These are phyloP conservation scores for Chalcis sispes DNA, from an alignment of 2,888 invertebrate species.

Conservation along the genomic window DNA sequence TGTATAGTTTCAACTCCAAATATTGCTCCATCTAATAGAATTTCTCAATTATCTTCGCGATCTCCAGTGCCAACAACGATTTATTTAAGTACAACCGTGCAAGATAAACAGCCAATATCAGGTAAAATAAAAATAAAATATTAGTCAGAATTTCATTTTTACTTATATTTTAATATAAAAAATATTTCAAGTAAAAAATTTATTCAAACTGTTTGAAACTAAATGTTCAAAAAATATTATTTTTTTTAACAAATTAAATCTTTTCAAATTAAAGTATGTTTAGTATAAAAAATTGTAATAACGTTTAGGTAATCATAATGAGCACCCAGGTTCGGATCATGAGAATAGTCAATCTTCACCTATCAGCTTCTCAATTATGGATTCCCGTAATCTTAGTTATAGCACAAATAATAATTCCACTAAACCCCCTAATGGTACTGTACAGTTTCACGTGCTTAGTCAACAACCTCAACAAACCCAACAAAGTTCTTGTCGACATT, in stretches of 20 bases:
- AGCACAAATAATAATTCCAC: slow-evolving; percentile 77
- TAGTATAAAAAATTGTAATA: too few relatives aligned
- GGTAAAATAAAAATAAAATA: slow-evolving; percentile 26
- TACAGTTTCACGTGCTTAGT: slow-evolving; percentile 65
- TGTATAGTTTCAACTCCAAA: slow-evolving; percentile 86
- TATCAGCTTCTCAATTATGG: slow-evolving; percentile 87
- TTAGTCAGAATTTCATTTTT: neutral
- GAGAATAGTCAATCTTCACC: slow-evolving; percentile 83
- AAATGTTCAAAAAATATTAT: too few relatives aligned
- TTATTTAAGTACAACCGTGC: slow-evolving; percentile 69
- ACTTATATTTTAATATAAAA: too few relatives aligned
- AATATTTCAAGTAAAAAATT: too few relatives aligned
- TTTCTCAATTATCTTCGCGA: slow-evolving; percentile 79
- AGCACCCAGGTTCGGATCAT: slow-evolving; percentile 68
- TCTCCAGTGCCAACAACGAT: slow-evolving; percentile 73
- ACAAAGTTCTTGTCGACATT: slow-evolving; percentile 79
- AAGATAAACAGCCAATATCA: slow-evolving; percentile 32
- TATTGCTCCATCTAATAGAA: slow-evolving; percentile 79
- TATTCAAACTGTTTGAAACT: too few relatives aligned
- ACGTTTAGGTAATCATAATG: slow-evolving; percentile 39
- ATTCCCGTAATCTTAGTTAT: slow-evolving; percentile 82
- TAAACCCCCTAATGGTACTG: slow-evolving; percentile 61
- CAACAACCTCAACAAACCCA: slow-evolving; percentile 71
- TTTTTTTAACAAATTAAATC: too few relatives aligned
- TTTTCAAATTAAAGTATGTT: too few relatives aligned